Conservation (phyloP, 2,113 vertebrate genomes). For the Microtus ochrogaster region DNA sequence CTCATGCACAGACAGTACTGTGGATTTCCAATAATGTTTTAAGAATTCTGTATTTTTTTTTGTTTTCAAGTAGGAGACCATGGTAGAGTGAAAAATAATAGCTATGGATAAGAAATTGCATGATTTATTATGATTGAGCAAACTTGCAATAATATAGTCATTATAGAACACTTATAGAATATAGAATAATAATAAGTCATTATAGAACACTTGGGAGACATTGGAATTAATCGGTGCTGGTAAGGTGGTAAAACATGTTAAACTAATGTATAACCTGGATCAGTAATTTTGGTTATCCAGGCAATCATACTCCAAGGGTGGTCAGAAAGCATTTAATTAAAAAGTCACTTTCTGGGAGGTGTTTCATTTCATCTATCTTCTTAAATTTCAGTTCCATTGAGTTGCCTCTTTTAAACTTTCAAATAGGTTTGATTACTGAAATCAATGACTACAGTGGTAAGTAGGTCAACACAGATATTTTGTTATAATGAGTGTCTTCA, state of each 20-base stretch:
- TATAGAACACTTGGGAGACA: neutral
- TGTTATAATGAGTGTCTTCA: neutral
- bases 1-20: neutral
- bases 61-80: neutral
- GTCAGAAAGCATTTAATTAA: conserved; percentile 40
- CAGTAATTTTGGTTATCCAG: neutral
- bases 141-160: neutral
- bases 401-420: conserved; percentile 1
- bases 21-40: neutral
- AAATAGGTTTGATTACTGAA: conserved; percentile 4
- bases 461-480: neutral
- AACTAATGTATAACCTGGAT: neutral
- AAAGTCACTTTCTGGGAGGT: conserved; percentile 37
- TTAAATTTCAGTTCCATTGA: neutral
- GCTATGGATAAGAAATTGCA: neutral
- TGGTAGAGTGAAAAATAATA: neutral
- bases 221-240: neutral
- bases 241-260: neutral
- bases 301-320: neutral
- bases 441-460: neutral
- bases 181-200: too few species aligned
- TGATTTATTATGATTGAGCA: neutral
- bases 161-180: neutral
- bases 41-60: neutral
- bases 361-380: neutral